Conservation (phyloP, 35 echinoderm and acorn worm species). For the Apostichopus californicus region DNA sequence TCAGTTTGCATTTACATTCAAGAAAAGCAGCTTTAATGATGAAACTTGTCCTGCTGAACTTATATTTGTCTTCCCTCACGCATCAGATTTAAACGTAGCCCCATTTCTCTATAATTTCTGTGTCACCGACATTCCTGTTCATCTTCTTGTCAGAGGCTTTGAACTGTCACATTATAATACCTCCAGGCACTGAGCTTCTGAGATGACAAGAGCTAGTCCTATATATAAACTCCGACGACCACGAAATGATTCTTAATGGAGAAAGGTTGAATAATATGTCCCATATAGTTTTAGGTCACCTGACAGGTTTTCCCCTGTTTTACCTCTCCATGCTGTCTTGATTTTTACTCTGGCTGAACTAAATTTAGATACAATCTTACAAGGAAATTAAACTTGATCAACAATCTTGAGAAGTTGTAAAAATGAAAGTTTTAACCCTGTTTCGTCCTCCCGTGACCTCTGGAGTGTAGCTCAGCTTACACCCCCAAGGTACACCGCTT, state of each 20-base stretch:
- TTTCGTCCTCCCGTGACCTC: slow-evolving; percentile 8
- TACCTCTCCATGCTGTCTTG: neutral
- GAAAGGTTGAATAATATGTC: neutral
- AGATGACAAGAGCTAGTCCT: neutral
- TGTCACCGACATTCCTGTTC: neutral
- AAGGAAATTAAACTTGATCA: slow-evolving; percentile 10
- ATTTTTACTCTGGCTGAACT: neutral
- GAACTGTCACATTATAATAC: neutral
- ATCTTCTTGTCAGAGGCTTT: neutral
- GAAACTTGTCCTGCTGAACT: neutral
- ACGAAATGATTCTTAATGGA: neutral
- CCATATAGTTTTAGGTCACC: neutral
- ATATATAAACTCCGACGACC: neutral
- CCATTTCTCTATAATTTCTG: neutral
- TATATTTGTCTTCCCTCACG: neutral
- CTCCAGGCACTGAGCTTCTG: neutral
- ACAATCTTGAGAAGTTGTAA: neutral
- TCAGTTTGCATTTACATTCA: no score
- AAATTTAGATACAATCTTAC: slow-evolving; percentile 19
- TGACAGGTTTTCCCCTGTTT: slow-evolving; percentile 4
- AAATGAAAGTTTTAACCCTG: slow-evolving; percentile 5
- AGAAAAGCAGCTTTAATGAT: no score
- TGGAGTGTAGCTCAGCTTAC: slow-evolving; percentile 3
- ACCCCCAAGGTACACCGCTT: neutral
- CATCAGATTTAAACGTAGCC: neutral